Conservation (phyloP, 2,888 invertebrate species). For the Lasioglossum leucozonium region DNA sequence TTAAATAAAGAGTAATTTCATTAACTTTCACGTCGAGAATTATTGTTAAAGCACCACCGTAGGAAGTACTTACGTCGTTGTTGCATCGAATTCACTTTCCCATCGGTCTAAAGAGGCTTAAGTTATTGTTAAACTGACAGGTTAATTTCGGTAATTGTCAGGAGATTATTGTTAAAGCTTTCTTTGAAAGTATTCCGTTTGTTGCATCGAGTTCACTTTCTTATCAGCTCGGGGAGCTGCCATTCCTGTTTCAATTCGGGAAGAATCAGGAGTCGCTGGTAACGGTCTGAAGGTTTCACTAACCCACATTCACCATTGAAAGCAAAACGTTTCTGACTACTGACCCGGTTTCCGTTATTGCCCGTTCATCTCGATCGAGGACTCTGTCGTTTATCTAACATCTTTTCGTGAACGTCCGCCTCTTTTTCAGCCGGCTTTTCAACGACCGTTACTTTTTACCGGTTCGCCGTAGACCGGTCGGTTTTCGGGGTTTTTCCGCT, state of each 20-base stretch:
- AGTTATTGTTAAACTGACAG: not conserved
- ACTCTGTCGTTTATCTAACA: constrained; percentile 54
- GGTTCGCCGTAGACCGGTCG: not conserved
- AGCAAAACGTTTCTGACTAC: constrained; percentile 82
- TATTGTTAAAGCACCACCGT: too few relatives aligned
- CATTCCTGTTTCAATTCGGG: constrained; percentile 73
- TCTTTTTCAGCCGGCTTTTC: not conserved
- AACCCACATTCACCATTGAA: constrained; percentile 84
- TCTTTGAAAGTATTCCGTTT: not conserved
- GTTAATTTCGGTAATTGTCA: not conserved
- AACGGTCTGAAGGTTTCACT: constrained; percentile 83
- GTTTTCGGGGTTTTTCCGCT: constrained; percentile 1
- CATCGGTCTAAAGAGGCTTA: not conserved
- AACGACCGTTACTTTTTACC: constrained; percentile 34
- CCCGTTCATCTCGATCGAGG: constrained; percentile 57
- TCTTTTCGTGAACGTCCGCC: constrained; percentile 10
- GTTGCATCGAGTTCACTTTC: not conserved
- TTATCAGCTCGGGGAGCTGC: constrained; percentile 7
- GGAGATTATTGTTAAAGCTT: not conserved
- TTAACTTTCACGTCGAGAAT: not conserved
- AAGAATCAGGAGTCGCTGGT: constrained; percentile 75
- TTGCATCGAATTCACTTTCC: not conserved
- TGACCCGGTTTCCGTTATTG: constrained; percentile 80
- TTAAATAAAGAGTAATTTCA: not conserved
- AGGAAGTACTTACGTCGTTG: not conserved